A percentile compares a stretch with the other conserved stretches of the same genome.
phyloP scores from a whole-genome alignment of 2,797 vertebrate species.

The Huso huso region DNA sequence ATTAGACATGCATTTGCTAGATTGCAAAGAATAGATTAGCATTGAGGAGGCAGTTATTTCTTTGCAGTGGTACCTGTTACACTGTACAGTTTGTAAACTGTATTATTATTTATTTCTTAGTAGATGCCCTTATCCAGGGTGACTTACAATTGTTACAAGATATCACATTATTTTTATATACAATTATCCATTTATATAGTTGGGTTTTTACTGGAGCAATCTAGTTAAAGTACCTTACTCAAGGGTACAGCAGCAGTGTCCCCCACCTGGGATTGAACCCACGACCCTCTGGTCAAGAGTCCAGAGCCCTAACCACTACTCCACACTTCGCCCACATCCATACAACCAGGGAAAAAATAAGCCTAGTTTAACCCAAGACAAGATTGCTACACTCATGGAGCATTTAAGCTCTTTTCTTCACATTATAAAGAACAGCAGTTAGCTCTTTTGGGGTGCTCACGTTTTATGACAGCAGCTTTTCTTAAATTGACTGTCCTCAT shows the following conservation, averaged over 20 bases:
- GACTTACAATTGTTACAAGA: no score
- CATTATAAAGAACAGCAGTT: background rate
- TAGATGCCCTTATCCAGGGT: no score
- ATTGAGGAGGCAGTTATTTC: conserved; percentile 82
- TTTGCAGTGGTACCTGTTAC: conserved; percentile 10
- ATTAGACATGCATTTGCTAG: conserved; percentile 78
- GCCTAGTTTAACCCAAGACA: conserved; percentile 36
- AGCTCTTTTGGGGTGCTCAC: background rate
- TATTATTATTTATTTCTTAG: no score
- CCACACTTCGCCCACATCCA: conserved; percentile 56
- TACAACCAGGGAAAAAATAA: conserved; percentile 70
- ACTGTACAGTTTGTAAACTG: conserved; percentile 58
- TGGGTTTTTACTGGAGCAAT: no score
- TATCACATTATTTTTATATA: no score
- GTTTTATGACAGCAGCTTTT: background rate
- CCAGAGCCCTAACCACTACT: no score
- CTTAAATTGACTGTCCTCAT: no score
- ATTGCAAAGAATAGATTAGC: conserved; percentile 93
- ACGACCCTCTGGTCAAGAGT: no score
- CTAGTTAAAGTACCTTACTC: no score
- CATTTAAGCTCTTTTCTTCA: background rate
- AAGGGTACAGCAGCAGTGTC: no score
- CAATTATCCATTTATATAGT: no score
- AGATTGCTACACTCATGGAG: background rate
- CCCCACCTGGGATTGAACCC: no score